Evolutionary conservation across 2,113 vertebrate species (phyloP), one percentile per base, ranked within the genome.

Genomic region (Perccottus glenii): DNA sequence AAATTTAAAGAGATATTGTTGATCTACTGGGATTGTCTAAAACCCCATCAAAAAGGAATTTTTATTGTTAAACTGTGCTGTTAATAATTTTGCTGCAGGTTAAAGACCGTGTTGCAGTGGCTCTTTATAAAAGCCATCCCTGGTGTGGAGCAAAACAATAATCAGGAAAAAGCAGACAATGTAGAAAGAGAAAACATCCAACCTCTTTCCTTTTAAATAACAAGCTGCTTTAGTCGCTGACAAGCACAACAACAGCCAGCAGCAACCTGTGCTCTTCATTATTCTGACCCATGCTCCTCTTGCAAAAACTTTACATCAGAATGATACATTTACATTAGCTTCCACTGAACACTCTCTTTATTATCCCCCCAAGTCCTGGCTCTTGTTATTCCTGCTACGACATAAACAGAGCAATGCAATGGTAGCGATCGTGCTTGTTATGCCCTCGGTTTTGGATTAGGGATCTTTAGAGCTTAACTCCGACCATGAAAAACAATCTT

Each of bases 191-290:
- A 64, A 56, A 42, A 74, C 75, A 77, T 50, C 66, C 16, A 14
- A 7, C 66, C 7, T 27, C 45, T 63, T 60, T 65, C 55, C 40
- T 56, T 74, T 56, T 71, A 68, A 80, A 82, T 77, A 80, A 68
- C 78, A 77, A 72, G 61, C 64, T 67, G 53, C 75, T 81, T 69
- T 67, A 78, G 75, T 59, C 10, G 19, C 74, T 67, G 73, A 86
- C 82, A 77, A 65, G 44, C 61, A 67, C 56, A 64, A 82, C 43
- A 82, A 85, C 76, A 85, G 73, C 83, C 63, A 6, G 63, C 44
- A 78, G 72, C 53, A 65, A 61, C 51, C 70, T 59, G 80, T 46
- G 1, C 11, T 59, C 32, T 79, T 85, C 56, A 83, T 68, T 75
- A 71, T 72, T 78, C 61, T 80, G 84, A 89, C 82, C 80, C 64